Base-by-base conservation (phyloP, 2,113 vertebrate species). In the Galbula dea region DNA sequence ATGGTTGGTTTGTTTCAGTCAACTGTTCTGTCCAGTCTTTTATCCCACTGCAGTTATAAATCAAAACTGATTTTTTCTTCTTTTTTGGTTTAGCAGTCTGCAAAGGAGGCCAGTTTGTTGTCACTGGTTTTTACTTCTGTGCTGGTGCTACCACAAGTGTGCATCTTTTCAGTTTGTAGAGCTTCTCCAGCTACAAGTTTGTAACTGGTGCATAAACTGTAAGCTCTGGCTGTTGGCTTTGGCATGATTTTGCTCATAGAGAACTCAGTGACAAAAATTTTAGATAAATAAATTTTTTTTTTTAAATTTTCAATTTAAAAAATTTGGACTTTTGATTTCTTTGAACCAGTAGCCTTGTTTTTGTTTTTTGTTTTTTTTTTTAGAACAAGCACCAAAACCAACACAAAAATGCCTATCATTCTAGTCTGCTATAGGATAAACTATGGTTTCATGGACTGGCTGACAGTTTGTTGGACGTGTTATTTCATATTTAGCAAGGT, bases 401-500 rank as follows among this genome's bases (percentile, higher is more conserved):
- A 45, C 57, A 79, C 59, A 87, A 49, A 83, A 81, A 83, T 68
- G 23, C 5, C 46, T 30, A 9, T 92, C 16, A 29, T 86, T 94
- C 19, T 69, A 15, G 11, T 48, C 54, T 92, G 26, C 81, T 77
- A 13, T 52, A 65, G 26, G n/a, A 54, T 48, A 29, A 89, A 20
- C 8, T 14, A 1, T 63, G 52, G n/a, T 81, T 96, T 86, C 30
- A 45, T 0, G 9, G 90, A 49, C 89, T 97, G 92, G 86, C 93
- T 96, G 96, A 93, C 87, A 94, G 79, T 69, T 77, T 92, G 93
- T 73, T 73, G 57, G 82, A 83, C 79, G 81, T 85, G 55, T 62
- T 95, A 81, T 94, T 95, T 96, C 29, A 11, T 97, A 57, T 97
- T 97, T 95, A 92, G 83, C 85, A 93, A 81, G 72, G 73, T 93